Base-by-base conservation (phyloP, 2,888 invertebrate species). In the Branchellion lobata region DNA sequence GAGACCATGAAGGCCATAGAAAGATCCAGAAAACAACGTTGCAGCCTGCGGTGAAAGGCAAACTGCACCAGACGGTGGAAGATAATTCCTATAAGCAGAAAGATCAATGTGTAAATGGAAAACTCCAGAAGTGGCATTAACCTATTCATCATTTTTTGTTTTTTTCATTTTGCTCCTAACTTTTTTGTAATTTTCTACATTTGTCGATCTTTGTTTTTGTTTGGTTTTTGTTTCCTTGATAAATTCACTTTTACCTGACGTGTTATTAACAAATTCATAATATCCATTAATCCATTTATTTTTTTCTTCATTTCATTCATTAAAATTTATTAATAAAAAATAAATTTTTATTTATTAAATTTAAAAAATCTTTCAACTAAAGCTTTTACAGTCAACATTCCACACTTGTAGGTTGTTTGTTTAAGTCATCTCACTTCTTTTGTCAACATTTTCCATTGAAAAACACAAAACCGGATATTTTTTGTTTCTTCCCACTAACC, bases 1-100 rank as follows among this genome's bases (percentile, higher is more conserved):
- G 61, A 57, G 5, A 57, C 61, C 61, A 57, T 57, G 61, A 57
- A 57, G 21, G 61, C 61, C 61, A 57, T 57, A 8, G 61, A 57
- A 8, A 57, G 24, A n/a, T 57, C 61, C 24, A 57, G 24, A n/a
- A 57, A 57, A 57, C 24, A 57, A 14, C 61, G 21, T n/a, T 57
- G 61, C 3, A 57, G 5, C 24, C 21, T 57, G 61, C 24, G 21
- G 24, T 57, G 61, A n/a, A 57, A 57, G 21, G 24, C 5, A 5
- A 57, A n/a, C 21, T 24, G 8, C 21, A 57, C 61, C n/a, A 57
- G 21, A 24, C n/a, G n/a, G 24, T 57, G 8, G 24, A 57, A 57
- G 24, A 8, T 14, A 5, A 57, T 8, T 3, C 61, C n/a, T 3
- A 57, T 57, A n/a, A n/a, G 11, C n/a, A 57, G 24, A 57, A 57